Evolutionary conservation across 1,140 invertebrate species (phyloP).

Genomic region (Calliopsis andreniformis): DNA sequence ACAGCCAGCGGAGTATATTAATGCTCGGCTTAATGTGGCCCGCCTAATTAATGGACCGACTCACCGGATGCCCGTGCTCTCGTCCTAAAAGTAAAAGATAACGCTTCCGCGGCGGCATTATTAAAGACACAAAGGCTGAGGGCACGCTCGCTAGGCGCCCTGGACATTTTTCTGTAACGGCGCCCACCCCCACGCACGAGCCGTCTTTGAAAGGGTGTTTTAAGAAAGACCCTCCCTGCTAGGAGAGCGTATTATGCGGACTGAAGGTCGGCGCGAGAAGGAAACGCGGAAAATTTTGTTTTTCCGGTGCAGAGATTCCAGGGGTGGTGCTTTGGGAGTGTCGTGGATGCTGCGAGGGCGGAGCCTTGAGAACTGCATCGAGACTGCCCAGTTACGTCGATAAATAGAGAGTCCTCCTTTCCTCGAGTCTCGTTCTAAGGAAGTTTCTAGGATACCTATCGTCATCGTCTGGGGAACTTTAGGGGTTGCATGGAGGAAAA

Average conservation of each 20-base stretch:
- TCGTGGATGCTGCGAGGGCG: constrained; percentile 75
- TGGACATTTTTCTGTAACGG: neutral
- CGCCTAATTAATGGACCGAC: constrained; percentile 82
- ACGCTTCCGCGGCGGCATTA: constrained; percentile 74
- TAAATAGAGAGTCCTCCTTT: constrained; percentile 50
- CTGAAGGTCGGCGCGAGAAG: constrained; percentile 12
- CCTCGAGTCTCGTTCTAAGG: constrained; percentile 4
- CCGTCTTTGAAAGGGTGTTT: constrained; percentile 28
- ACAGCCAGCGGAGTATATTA: constrained; percentile 81
- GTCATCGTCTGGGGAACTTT: no score
- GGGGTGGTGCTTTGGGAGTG: constrained; percentile 71
- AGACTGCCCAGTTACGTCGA: constrained; percentile 66
- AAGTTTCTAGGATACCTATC: neutral
- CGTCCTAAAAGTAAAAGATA: constrained; percentile 76
- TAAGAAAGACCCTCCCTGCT: neutral
- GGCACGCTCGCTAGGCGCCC: constrained; percentile 20
- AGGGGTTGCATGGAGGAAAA: no score
- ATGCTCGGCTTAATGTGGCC: constrained; percentile 81
- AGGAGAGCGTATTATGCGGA: neutral
- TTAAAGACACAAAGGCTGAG: constrained; percentile 75
- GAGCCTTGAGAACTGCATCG: constrained; percentile 76
- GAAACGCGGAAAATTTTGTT: constrained; percentile 43
- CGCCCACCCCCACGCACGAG: neutral
- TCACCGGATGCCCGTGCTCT: constrained; percentile 70
- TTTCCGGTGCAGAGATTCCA: constrained; percentile 49